Evolutionary conservation across 2,113 vertebrate genomes (phyloP).

Genomic region (Mastomys natalensis): DNA sequence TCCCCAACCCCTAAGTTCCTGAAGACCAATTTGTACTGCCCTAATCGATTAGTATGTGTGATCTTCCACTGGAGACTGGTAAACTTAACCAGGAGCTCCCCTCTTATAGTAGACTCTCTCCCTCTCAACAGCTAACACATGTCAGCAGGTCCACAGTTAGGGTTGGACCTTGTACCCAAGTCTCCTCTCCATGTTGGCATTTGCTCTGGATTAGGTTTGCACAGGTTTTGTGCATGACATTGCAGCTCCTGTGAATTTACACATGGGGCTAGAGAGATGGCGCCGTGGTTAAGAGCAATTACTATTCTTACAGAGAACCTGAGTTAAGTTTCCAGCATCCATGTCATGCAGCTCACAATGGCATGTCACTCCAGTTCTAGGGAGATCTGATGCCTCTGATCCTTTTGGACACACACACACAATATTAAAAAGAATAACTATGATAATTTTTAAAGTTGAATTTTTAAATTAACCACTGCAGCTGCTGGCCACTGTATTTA

Average conservation of each 20-base stretch:
- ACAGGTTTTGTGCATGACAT: background rate
- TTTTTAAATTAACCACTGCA: background rate
- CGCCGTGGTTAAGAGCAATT: background rate
- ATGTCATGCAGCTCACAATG: background rate
- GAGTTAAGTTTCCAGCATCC: background rate
- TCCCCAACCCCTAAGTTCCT: background rate
- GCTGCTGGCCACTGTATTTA: background rate
- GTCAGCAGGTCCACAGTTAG: background rate
- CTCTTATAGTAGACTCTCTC: background rate
- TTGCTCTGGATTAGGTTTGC: background rate
- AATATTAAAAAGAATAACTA: background rate
- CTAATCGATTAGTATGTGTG: background rate
- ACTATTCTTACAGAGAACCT: background rate
- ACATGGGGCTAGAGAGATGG: background rate
- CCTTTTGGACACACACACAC: background rate
- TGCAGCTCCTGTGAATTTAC: background rate
- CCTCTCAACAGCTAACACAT: background rate
- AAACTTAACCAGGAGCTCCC: background rate
- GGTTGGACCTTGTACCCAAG: too few species aligned
- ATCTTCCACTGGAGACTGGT: background rate
- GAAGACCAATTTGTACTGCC: background rate
- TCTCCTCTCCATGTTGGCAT: background rate
- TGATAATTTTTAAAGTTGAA: background rate
- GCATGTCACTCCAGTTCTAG: background rate
- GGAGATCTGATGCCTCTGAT: background rate